These are phyloP conservation scores for Oenanthe melanoleuca DNA, from an alignment of 2,113 vertebrate genomes.

Conservation along the genomic window DNA sequence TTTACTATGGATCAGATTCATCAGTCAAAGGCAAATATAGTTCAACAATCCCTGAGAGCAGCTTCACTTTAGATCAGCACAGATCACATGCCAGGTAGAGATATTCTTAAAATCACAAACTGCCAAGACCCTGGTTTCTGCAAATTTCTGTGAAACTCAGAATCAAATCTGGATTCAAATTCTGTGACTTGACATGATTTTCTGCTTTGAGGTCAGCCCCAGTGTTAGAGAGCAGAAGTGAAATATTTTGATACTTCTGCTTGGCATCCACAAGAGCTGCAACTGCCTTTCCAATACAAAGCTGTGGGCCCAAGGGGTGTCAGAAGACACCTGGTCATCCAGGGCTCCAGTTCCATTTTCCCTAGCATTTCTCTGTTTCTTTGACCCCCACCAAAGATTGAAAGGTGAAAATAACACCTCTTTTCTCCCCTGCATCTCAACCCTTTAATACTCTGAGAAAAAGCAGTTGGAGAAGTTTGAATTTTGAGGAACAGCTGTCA, in stretches of 20 bases:
- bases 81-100: neutral
- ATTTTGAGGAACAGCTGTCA: neutral
- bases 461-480: neutral
- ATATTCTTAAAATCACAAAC: neutral
- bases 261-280: neutral
- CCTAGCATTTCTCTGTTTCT: neutral
- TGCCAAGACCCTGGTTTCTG: neutral
- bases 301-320: neutral
- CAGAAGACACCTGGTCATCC: neutral
- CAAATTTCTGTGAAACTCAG: neutral
- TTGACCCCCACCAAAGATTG: neutral
- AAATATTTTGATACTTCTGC: neutral
- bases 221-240: neutral
- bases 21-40: neutral
- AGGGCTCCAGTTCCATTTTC: neutral
- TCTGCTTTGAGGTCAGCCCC: neutral
- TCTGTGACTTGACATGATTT: neutral
- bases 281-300: neutral
- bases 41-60: neutral
- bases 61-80: neutral
- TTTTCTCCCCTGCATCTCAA: neutral
- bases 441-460: neutral
- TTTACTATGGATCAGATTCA: neutral
- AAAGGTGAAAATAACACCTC: neutral
- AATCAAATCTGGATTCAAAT: neutral